Conservation (phyloP, 2,888 invertebrate genomes). For the Phragmatobia fuliginosa region DNA sequence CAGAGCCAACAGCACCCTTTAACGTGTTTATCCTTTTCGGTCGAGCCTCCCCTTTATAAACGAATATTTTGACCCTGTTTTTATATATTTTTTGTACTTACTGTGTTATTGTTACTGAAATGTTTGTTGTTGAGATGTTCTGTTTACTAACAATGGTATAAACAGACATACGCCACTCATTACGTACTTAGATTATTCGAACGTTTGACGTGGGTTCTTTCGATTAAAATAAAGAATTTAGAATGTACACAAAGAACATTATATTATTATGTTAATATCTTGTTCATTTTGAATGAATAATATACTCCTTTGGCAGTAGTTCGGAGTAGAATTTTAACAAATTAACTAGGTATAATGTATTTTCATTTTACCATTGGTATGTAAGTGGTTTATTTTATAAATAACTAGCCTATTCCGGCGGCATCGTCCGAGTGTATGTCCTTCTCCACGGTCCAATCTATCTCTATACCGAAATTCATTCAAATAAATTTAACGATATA, state of each 20-base stretch:
- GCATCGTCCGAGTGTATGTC: too few species aligned
- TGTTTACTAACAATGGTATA: conserved; percentile 46
- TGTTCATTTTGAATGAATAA: not conserved
- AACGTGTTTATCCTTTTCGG: conserved; percentile 83
- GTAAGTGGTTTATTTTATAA: not conserved
- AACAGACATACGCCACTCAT: conserved; percentile 40
- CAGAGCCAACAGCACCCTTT: conserved; percentile 77
- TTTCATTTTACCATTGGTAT: not conserved
- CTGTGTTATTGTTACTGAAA: conserved; percentile 53
- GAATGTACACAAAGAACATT: not conserved
- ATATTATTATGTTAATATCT: not conserved
- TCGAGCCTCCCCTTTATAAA: conserved; percentile 72
- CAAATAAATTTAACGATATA: too few species aligned
- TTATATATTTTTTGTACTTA: conserved; percentile 56
- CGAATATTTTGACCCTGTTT: conserved; percentile 70
- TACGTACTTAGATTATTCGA: conserved; percentile 11
- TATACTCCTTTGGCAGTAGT: not conserved
- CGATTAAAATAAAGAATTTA: not conserved
- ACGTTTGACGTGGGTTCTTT: conserved; percentile 13
- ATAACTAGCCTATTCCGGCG: too few species aligned
- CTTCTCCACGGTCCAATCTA: too few species aligned
- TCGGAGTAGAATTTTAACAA: not conserved
- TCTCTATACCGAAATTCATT: too few species aligned
- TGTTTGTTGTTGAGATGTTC: conserved; percentile 46
- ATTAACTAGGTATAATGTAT: not conserved